Conservation (phyloP, 2,113 vertebrate species). For the Salvelinus namaycush region DNA sequence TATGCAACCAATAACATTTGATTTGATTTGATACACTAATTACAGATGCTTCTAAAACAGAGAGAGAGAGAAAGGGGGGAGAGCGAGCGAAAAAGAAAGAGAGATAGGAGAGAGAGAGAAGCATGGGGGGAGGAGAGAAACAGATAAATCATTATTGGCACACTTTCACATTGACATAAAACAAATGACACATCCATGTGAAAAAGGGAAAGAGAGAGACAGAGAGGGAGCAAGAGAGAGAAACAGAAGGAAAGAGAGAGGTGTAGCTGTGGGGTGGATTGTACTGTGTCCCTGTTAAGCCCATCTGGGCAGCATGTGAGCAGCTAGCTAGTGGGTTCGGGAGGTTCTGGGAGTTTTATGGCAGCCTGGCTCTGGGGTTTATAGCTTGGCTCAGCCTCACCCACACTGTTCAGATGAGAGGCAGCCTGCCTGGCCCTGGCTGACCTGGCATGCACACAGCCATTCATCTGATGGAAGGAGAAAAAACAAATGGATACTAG, state of each 20-base stretch:
- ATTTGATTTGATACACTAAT: not conserved
- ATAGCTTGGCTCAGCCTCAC: not conserved
- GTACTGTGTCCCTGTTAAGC: not conserved
- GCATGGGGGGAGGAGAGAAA: not conserved
- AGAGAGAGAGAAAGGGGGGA: constrained; percentile 10
- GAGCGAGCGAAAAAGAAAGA: constrained; percentile 27
- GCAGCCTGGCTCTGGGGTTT: not conserved
- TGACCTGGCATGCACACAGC: not conserved
- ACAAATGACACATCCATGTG: not conserved
- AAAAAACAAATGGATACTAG: not conserved
- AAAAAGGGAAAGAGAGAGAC: not conserved
- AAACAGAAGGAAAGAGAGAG: not conserved
- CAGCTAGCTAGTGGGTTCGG: not conserved
- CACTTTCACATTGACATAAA: no score
- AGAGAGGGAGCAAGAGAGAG: not conserved
- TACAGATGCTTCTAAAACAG: not conserved
- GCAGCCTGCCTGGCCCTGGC: not conserved
- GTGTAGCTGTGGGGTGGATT: not conserved
- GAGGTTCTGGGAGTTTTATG: not conserved
- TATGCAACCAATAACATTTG: no score
- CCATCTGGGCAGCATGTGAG: not conserved
- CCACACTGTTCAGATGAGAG: not conserved
- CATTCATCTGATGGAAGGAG: not conserved
- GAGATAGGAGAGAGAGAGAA: not conserved
- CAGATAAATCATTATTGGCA: not conserved